Base-by-base conservation (phyloP, 2,113 vertebrate species). In the Pachyramphus minor region DNA sequence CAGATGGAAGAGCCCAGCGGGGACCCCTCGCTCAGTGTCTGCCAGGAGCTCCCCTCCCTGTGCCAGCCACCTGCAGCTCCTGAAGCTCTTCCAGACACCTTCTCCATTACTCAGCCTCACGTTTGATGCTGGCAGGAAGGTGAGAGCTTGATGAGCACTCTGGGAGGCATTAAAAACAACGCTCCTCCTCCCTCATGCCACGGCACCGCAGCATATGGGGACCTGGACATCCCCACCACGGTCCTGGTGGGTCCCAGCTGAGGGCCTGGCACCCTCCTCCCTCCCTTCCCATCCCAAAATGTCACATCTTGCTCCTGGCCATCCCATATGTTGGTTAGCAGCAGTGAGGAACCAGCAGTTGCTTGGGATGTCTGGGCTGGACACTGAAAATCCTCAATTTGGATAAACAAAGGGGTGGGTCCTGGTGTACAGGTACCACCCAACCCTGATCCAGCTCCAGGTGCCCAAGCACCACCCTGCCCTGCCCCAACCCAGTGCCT, bases 251-350 rank as follows among this genome's bases (percentile, higher is more conserved):
- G 39, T 45, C 55, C 24, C 49, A 55, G 41, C 11, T 33, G 30
- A 49, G 44, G 11, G 14, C 16, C 30, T 9, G 28, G 28, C 19
- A 45, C 16, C 28, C 27, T 62, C 16, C 27, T 20, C 21, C 49
- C 25, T 39, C n/a, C 24, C 19, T 30, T 55, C 25, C 56, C 24
- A 5, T 18, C 66, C 60, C 37, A 67, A 63, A 68, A 35, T 0
- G 1, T 14, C 37, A 16, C 12, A 1, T 12, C 44, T 52, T 8
- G 3, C n/a, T 27, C 28, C 15, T 1, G 1, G 20, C 28, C 30
- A 35, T 7, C 31, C 49, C 9, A 1, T 1, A 6, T 3, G 0
- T 1, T 10, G 31, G 16, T 31, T 55, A 23, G 47, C 37, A 31
- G 39, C 4, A 3, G 31, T 2, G 2, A 28, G n/a, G 16, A 73